These are phyloP conservation scores for Platysternon megacephalum DNA, from an alignment of 2,113 vertebrate species.

Conservation along the genomic window DNA sequence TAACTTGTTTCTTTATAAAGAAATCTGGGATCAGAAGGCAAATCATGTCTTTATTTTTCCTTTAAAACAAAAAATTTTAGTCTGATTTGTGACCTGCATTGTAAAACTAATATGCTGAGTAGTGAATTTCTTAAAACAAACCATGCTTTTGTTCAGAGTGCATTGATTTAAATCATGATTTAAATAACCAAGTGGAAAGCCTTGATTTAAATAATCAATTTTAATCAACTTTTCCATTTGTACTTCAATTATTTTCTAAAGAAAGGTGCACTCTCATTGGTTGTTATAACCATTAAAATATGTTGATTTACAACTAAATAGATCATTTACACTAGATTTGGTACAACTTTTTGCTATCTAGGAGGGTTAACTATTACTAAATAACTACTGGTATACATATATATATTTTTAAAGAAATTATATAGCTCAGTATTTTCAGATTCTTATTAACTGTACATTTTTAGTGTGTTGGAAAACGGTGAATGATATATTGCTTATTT, in stretches of 20 bases:
- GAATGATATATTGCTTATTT: too few relatives aligned
- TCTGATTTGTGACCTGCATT: constrained; percentile 4
- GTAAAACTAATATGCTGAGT: not conserved
- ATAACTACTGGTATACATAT: too few relatives aligned
- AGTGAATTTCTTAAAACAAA: not conserved
- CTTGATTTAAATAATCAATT: not conserved
- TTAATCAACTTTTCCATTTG: not conserved
- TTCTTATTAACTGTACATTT: not conserved
- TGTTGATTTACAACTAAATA: not conserved
- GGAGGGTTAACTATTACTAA: not conserved
- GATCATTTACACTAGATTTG: not conserved
- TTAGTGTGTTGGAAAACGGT: not conserved
- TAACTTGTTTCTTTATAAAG: not conserved
- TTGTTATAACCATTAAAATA: not conserved
- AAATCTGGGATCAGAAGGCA: not conserved
- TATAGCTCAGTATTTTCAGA: not conserved
- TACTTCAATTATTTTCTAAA: not conserved
- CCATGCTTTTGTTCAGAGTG: not conserved
- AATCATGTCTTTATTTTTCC: not conserved
- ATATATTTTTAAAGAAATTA: not conserved
- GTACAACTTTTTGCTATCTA: not conserved
- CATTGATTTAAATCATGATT: not conserved
- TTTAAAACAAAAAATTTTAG: not conserved
- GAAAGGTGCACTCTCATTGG: not conserved
- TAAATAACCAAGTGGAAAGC: not conserved